Evolutionary conservation across 2,797 vertebrate species (phyloP).

Genomic region (Chromis chromis): DNA sequence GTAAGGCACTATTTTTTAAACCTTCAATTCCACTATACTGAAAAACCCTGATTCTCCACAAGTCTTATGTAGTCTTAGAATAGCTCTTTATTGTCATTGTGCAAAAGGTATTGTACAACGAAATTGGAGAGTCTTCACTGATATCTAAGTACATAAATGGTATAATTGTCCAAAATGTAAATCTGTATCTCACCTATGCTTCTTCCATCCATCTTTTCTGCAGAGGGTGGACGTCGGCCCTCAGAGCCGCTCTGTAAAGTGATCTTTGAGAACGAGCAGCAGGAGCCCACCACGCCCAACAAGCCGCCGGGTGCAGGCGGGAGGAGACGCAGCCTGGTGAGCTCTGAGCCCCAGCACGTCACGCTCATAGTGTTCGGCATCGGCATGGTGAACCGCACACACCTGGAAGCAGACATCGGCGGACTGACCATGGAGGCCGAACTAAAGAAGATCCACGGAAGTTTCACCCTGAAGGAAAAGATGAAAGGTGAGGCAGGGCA

Average conservation of each 20-base stretch:
- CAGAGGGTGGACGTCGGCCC: conserved; percentile 88
- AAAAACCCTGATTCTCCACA: background rate
- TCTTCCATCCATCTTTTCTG: background rate
- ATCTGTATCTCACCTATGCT: background rate
- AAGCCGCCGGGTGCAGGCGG: conserved; percentile 78
- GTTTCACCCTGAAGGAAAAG: conserved; percentile 97
- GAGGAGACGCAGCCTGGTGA: conserved; percentile 92
- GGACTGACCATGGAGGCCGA: conserved; percentile 98
- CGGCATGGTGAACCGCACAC: conserved; percentile 98
- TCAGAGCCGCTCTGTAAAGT: conserved; percentile 91
- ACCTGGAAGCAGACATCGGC: conserved; percentile 97
- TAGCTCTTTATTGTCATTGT: too few relatives aligned
- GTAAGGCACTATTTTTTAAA: background rate
- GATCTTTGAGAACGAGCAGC: conserved; percentile 95
- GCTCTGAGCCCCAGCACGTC: conserved; percentile 93
- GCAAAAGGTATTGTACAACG: too few relatives aligned
- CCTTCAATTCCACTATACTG: background rate
- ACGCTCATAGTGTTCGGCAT: conserved; percentile 97
- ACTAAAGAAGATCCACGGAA: conserved; percentile 97
- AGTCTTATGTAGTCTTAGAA: background rate
- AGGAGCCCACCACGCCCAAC: conserved; percentile 80
- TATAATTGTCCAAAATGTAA: background rate
- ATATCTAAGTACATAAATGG: background rate
- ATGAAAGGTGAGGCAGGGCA: conserved; percentile 92
- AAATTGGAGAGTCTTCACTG: too few relatives aligned